A percentile compares a stretch with the other conserved stretches of the same genome.
Evolutionary conservation across 1,140 invertebrate genomes (phyloP).

Genomic region (Xylocopa sonorina): DNA sequence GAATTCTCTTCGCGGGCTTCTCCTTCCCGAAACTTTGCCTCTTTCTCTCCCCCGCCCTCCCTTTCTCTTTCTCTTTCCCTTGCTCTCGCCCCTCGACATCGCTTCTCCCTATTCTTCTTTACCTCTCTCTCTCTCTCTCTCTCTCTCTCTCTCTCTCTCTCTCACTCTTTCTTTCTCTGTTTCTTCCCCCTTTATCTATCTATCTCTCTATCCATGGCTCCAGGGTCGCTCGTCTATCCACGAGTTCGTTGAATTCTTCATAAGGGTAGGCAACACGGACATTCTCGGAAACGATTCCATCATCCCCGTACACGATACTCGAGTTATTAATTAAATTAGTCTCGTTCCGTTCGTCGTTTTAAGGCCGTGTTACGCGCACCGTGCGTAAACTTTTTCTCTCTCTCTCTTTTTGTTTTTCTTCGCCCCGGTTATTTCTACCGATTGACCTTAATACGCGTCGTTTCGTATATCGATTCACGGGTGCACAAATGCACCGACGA

Average conservation of each 20-base stretch:
- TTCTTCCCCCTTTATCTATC: conserved; percentile 37
- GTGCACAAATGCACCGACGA: conserved; percentile 40
- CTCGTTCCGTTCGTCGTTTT: neutral
- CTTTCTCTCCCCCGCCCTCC: neutral
- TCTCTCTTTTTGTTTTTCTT: conserved; percentile 16
- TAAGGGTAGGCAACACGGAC: conserved; percentile 34
- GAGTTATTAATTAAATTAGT: conserved; percentile 43
- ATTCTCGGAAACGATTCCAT: conserved; percentile 40
- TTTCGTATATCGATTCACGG: conserved; percentile 28
- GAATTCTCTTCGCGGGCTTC: conserved; percentile 70
- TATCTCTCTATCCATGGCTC: conserved; percentile 42
- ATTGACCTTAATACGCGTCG: conserved; percentile 55
- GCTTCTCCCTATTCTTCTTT: conserved; percentile 22
- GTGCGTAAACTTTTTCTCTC: conserved; percentile 8
- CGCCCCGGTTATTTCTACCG: conserved; percentile 48
- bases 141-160: conserved; percentile 41
- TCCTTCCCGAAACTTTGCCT: conserved; percentile 67
- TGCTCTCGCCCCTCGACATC: neutral
- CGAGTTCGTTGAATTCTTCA: conserved; percentile 49
- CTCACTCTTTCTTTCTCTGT: conserved; percentile 39
- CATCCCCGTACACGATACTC: neutral
- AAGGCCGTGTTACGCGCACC: neutral
- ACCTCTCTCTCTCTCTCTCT: conserved; percentile 28
- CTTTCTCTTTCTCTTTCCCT: neutral
- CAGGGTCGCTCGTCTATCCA: conserved; percentile 39